phyloP scores from a whole-genome alignment of 2,113 vertebrate genomes.

The Silurus asotus region DNA sequence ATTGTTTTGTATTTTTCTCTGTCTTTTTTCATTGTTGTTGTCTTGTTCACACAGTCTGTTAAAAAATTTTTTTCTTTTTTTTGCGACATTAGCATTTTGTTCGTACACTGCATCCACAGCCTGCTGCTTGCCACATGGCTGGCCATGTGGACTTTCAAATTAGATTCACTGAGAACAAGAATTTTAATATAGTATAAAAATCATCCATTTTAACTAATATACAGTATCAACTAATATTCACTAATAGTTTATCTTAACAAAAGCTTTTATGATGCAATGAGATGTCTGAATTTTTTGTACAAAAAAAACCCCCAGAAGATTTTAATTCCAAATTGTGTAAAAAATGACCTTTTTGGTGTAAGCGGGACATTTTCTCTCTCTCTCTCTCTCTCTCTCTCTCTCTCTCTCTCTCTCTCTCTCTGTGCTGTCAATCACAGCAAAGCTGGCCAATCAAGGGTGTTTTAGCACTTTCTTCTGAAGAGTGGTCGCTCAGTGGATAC shows the following conservation, averaged over 20 bases:
- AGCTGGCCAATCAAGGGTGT: not conserved
- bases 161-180: not conserved
- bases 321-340: no score
- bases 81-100: not conserved
- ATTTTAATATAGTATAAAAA: not conserved
- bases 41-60: not conserved
- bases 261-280: not conserved
- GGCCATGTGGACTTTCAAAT: not conserved
- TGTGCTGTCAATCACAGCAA: not conserved
- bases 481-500: not conserved
- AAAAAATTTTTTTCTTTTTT: not conserved
- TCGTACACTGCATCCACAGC: not conserved
- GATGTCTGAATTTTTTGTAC: not conserved
- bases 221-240: not conserved
- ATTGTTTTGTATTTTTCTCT: not conserved
- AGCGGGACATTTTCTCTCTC: not conserved
- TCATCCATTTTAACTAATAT: not conserved
- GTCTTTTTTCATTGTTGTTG: not conserved
- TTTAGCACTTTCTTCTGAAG: not conserved
- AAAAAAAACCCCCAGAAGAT: no score
- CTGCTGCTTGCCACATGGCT: conserved; percentile 10
- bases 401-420: not conserved
- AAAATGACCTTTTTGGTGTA: not conserved
- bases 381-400: no score
- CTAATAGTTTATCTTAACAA: not conserved